Evolutionary conservation across 2,888 invertebrate genomes (phyloP).

Genomic region (Leistus spinibarbis): DNA sequence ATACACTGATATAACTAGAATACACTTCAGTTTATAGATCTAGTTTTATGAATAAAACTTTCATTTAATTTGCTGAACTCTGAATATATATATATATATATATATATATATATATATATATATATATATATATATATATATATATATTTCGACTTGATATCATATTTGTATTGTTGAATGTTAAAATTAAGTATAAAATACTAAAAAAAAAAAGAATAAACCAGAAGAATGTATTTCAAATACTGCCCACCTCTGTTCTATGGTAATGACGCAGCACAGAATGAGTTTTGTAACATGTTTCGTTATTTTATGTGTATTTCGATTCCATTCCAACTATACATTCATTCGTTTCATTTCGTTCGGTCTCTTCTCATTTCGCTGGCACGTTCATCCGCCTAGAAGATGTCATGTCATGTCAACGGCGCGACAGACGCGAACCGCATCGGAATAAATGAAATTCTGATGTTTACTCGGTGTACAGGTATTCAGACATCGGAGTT

Average conservation of each 20-base stretch:
- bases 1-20: not conserved
- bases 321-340: not conserved
- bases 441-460: conserved; percentile 31
- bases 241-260: not conserved
- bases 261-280: not conserved
- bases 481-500: conserved; percentile 1
- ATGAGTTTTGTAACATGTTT: conserved; percentile 2
- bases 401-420: conserved; percentile 9
- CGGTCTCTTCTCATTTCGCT: not conserved
- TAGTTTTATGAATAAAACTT: not conserved
- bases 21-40: not conserved
- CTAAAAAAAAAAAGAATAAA: no score
- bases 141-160: no score
- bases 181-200: no score
- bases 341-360: conserved; percentile 4
- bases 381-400: conserved; percentile 7
- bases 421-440: conserved; percentile 13
- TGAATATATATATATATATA: not conserved
- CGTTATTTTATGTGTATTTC: not conserved
- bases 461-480: not conserved
- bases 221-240: no score
- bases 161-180: no score
- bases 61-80: not conserved
- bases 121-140: not conserved
- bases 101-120: not conserved